A percentile compares a stretch with the other conserved stretches of the same genome.
phyloP scores from a whole-genome alignment of 1,140 invertebrate species.

The Laupala kohalensis region DNA sequence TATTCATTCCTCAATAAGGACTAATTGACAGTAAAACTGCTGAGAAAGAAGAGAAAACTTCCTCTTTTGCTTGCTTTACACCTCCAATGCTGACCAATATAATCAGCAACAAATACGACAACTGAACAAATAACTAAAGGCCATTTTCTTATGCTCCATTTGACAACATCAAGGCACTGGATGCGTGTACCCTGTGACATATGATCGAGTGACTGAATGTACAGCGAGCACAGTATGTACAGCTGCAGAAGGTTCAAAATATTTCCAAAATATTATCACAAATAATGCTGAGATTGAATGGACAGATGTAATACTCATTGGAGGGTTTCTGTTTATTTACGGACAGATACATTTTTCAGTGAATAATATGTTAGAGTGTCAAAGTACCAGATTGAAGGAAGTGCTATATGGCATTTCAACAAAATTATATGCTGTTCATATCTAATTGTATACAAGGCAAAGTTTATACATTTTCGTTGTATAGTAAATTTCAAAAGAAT shows the following conservation, averaged over 20 bases:
- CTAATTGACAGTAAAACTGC: neutral
- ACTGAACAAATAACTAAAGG: neutral
- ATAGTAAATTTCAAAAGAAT: too few species aligned
- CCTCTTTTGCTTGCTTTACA: neutral
- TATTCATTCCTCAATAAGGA: too few species aligned
- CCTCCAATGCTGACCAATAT: neutral
- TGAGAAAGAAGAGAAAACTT: neutral
- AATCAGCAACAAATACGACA: neutral
- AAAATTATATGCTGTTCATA: too few species aligned
- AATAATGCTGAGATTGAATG: neutral
- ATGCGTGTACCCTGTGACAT: neutral
- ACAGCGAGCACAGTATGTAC: neutral
- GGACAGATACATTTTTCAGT: neutral
- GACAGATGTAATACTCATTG: neutral
- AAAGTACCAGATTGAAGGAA: neutral
- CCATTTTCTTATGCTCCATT: neutral
- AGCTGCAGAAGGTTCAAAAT: neutral
- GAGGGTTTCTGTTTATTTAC: neutral
- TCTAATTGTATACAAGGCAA: too few species aligned
- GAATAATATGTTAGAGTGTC: neutral
- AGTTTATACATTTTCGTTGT: too few species aligned
- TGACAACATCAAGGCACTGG: neutral
- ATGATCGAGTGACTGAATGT: neutral
- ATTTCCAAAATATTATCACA: too few species aligned
- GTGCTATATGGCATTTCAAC: neutral